Percentiles rank a stretch among this genome's conserved stretches.
These are phyloP conservation scores for Mallateleia sp. DNA, from an alignment of 2,888 invertebrate genomes.

Conservation along the genomic window DNA sequence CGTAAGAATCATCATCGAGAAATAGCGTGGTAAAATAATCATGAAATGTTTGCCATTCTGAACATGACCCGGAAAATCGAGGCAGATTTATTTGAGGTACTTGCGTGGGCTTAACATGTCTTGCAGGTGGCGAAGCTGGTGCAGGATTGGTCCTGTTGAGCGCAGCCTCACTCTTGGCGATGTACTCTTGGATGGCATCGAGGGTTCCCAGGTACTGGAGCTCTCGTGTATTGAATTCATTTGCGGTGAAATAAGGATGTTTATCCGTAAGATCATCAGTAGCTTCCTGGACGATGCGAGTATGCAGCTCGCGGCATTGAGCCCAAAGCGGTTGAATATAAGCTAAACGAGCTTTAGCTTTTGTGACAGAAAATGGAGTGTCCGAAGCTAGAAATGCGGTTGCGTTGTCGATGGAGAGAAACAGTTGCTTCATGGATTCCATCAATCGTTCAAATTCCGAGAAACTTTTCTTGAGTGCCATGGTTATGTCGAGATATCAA, in stretches of 20 bases:
- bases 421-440: background rate
- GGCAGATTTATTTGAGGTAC: background rate
- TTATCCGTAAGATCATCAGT: background rate
- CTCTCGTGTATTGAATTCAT: background rate
- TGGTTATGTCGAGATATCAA: too few species aligned
- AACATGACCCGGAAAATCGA: background rate
- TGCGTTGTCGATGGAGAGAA: background rate
- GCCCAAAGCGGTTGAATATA: conserved; percentile 3
- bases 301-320: background rate
- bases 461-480: too few species aligned
- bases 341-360: background rate
- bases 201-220: too few species aligned
- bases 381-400: background rate
- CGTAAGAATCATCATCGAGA: background rate
- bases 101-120: background rate
- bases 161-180: too few species aligned
- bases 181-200: too few species aligned
- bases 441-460: background rate
- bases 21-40: background rate
- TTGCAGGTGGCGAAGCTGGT: too few species aligned
- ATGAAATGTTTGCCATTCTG: background rate
- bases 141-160: too few species aligned
- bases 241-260: background rate
- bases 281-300: background rate
- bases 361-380: background rate